Evolutionary conservation across 2,797 vertebrate species (phyloP).

Genomic region (Sebastes hopkinsi): DNA sequence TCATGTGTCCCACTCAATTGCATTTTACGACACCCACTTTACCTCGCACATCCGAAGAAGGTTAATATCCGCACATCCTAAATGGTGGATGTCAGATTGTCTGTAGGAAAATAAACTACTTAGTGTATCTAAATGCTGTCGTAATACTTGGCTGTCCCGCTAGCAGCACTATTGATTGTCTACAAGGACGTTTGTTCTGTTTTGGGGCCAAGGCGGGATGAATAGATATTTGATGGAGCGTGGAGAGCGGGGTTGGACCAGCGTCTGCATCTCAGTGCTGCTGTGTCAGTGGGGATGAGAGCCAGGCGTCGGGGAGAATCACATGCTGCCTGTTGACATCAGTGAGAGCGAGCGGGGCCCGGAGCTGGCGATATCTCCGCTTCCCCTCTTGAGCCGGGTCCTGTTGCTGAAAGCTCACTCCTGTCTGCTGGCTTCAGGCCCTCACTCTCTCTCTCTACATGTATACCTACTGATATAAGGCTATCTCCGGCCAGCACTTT

Average conservation of each 20-base stretch:
- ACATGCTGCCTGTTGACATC: constrained; percentile 77
- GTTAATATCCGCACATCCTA: constrained; percentile 63
- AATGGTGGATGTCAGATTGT: constrained; percentile 63
- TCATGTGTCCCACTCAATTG: constrained; percentile 64
- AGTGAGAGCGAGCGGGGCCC: constrained; percentile 49
- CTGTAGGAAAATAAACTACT: constrained; percentile 70
- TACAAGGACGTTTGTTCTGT: constrained; percentile 67
- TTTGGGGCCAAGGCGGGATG: constrained; percentile 51
- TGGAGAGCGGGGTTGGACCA: constrained; percentile 27
- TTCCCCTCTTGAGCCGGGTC: constrained; percentile 52
- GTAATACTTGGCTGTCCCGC: constrained; percentile 61
- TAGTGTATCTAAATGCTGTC: constrained; percentile 62
- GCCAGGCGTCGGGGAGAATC: constrained; percentile 51
- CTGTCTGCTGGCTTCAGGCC: constrained; percentile 61
- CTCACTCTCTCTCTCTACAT: background rate
- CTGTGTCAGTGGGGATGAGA: constrained; percentile 64
- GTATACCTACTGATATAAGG: constrained; percentile 15
- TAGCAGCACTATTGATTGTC: constrained; percentile 63
- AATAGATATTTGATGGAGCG: constrained; percentile 71
- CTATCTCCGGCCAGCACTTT: constrained; percentile 30
- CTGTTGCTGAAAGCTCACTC: constrained; percentile 72
- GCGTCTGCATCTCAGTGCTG: constrained; percentile 52
- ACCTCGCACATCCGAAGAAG: constrained; percentile 45
- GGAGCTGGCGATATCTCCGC: constrained; percentile 61
- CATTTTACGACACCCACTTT: constrained; percentile 61